A percentile compares a stretch with the other conserved stretches of the same genome.
Conservation (phyloP, 2,113 vertebrate species). For the Nothocercus nigrocapillus region DNA sequence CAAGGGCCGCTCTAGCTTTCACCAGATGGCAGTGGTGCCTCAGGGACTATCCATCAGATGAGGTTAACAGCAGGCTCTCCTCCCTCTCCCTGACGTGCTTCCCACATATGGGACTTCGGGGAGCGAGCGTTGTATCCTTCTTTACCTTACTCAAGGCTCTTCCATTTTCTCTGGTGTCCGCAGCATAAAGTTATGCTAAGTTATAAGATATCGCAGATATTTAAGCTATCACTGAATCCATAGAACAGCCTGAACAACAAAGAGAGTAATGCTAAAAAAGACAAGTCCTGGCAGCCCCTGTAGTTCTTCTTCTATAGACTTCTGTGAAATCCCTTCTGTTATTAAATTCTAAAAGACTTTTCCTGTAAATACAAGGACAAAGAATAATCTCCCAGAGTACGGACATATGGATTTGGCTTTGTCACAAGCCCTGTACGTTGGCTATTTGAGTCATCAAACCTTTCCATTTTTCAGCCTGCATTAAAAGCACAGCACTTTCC, state of each 20-base stretch:
- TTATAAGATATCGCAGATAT: too few species aligned
- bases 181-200: neutral
- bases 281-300: neutral
- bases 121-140: neutral
- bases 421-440: neutral
- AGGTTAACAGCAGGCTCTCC: constrained; percentile 49
- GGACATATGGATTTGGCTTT: neutral
- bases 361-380: neutral
- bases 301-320: neutral
- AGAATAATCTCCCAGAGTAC: neutral
- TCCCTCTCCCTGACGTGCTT: neutral
- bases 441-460: neutral
- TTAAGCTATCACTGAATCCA: neutral
- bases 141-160: neutral
- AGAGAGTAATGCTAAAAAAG: neutral
- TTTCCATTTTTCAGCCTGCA: neutral
- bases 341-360: neutral
- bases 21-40: constrained; percentile 73
- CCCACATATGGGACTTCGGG: neutral
- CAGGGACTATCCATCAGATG: constrained; percentile 52
- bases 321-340: neutral
- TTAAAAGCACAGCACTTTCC: neutral
- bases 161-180: neutral
- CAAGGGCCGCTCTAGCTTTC: constrained; percentile 52
- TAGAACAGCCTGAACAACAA: neutral